Conservation (phyloP, 2,113 vertebrate species). For the Australoheros scitulus region DNA sequence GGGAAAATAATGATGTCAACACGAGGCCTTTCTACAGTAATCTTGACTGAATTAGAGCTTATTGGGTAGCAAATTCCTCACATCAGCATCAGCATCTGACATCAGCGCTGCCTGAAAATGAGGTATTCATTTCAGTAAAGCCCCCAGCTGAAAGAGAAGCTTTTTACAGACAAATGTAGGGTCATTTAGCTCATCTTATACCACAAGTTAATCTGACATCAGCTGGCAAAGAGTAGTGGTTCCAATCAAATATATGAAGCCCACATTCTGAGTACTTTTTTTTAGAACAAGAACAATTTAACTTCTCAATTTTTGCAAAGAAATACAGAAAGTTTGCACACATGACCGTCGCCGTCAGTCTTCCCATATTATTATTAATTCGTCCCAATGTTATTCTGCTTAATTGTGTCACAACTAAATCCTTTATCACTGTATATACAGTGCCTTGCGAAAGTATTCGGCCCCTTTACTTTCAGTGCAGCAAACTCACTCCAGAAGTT, state of each 20-base stretch:
- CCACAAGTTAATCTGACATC: background rate
- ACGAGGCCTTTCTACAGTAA: background rate
- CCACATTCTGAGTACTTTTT: background rate
- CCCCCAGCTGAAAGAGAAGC: background rate
- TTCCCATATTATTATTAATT: background rate
- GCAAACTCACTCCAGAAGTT: too few species aligned
- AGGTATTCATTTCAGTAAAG: background rate
- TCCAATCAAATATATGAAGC: background rate
- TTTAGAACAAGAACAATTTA: background rate
- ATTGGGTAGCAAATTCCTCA: background rate
- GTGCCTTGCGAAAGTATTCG: too few species aligned
- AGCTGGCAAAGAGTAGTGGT: background rate
- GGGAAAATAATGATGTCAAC: background rate
- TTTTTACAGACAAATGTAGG: background rate
- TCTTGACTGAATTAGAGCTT: background rate
- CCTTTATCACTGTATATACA: background rate
- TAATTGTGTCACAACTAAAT: background rate
- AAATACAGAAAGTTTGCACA: background rate
- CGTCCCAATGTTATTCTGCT: background rate
- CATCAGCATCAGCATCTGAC: background rate
- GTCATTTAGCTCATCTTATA: background rate
- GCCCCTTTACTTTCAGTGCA: too few species aligned
- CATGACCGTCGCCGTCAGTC: background rate
- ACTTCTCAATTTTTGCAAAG: background rate
- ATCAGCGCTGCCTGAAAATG: background rate